phyloP scores from a whole-genome alignment of 2,888 invertebrate species.

The Epistrophe grossulariae region DNA sequence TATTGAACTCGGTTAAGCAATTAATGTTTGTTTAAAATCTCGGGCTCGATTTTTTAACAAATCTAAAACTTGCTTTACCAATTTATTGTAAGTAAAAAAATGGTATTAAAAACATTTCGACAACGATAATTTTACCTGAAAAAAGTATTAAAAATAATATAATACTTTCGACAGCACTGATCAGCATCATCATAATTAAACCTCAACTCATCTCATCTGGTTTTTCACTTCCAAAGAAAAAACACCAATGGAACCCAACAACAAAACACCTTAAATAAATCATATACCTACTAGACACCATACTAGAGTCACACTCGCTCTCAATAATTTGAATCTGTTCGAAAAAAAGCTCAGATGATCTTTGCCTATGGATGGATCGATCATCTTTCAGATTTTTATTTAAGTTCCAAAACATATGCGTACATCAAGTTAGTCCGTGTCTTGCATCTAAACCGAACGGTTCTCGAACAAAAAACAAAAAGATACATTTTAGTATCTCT shows the following conservation, averaged over 20 bases:
- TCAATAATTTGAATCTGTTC: slow-evolving; percentile 4
- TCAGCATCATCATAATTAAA: slow-evolving; percentile 21
- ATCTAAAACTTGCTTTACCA: too few species aligned
- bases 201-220: slow-evolving; percentile 54
- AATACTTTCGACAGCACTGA: slow-evolving; percentile 10
- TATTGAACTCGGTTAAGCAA: too few species aligned
- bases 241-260: slow-evolving; percentile 20
- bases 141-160: neutral
- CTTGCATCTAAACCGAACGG: slow-evolving; percentile 69
- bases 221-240: slow-evolving; percentile 48
- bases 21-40: too few species aligned
- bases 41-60: too few species aligned
- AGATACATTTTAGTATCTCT: slow-evolving; percentile 28
- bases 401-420: slow-evolving; percentile 63
- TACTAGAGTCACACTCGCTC: slow-evolving; percentile 8
- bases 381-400: slow-evolving; percentile 60
- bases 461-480: slow-evolving; percentile 11
- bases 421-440: slow-evolving; percentile 63
- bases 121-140: neutral
- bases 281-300: neutral
- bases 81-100: neutral
- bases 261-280: slow-evolving; percentile 13
- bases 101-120: neutral
- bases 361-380: slow-evolving; percentile 1
- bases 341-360: slow-evolving; percentile 62